Evolutionary conservation across 1,140 invertebrate species (phyloP).

Genomic region (Brachionus manjavacas): DNA sequence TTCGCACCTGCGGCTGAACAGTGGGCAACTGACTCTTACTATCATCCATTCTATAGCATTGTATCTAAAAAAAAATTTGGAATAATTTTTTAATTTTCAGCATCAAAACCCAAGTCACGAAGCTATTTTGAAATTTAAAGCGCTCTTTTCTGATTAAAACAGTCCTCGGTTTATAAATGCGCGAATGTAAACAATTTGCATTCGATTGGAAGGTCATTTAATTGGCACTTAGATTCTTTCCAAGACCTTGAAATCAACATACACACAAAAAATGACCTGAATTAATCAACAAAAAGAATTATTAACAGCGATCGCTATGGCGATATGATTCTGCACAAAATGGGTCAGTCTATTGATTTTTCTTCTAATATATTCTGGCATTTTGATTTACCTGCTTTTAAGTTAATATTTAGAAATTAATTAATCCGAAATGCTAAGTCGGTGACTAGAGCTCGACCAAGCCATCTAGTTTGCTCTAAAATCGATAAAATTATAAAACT

Average conservation of each 20-base stretch:
- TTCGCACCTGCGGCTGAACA: conserved; percentile 9
- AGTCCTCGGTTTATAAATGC: neutral
- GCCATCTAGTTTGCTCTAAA: neutral
- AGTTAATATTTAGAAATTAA: neutral
- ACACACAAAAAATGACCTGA: neutral
- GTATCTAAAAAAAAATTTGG: neutral
- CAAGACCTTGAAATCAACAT: neutral
- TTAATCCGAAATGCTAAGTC: neutral
- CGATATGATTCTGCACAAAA: neutral
- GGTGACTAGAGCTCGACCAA: neutral
- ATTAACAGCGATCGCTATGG: neutral
- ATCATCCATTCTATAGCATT: neutral
- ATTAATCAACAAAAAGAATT: neutral
- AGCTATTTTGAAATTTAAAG: neutral
- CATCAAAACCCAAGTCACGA: neutral
- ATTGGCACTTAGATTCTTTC: neutral
- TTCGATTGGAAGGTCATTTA: neutral
- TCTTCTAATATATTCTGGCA: neutral
- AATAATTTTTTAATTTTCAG: neutral
- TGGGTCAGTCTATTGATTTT: conserved; percentile 2
- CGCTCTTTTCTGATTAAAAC: neutral
- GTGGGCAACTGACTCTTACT: neutral
- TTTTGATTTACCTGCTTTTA: neutral
- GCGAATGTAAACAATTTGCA: conserved; percentile 1
- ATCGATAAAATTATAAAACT: neutral